Evolutionary conservation across 2,797 vertebrate genomes (phyloP).

Genomic region (Sandelia bainsii): DNA sequence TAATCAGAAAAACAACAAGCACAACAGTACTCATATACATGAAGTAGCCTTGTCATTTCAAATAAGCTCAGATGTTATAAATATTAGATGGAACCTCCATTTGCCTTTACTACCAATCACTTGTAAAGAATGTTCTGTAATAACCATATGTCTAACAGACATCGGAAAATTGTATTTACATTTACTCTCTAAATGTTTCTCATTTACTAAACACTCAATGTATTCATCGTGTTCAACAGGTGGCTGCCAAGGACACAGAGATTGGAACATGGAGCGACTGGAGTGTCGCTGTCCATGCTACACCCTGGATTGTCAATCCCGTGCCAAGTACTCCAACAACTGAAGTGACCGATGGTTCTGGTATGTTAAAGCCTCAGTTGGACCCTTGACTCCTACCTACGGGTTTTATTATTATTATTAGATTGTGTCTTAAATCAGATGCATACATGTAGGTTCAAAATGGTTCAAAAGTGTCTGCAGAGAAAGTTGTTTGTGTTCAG

Average conservation of each 20-base stretch:
- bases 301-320: constrained; percentile 95
- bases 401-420: too few relatives aligned
- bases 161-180: not conserved
- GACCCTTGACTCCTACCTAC: not conserved
- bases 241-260: constrained; percentile 97
- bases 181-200: too few relatives aligned
- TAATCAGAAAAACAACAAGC: not conserved
- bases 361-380: constrained; percentile 36
- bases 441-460: not conserved
- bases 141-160: not conserved
- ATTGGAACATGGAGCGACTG: constrained; percentile 99
- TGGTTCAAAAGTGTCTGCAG: not conserved
- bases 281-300: constrained; percentile 95
- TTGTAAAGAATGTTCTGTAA: too few relatives aligned
- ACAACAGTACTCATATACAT: not conserved
- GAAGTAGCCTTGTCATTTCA: too few relatives aligned
- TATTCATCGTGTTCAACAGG: constrained; percentile 62
- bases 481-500: too few relatives aligned
- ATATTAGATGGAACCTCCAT: too few relatives aligned
- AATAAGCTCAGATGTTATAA: too few relatives aligned
- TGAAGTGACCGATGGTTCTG: constrained; percentile 83
- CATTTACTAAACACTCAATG: not conserved
- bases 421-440: not conserved
- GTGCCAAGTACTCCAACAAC: constrained; percentile 88
- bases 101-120: too few relatives aligned